phyloP scores from a whole-genome alignment of 2,113 vertebrate species.

The Bos taurus region ARS-UCD2.0 NC_037336.1:67586501-67587000 shows the following conservation, averaged over 20 bases:
- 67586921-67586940: background rate
- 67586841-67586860: background rate
- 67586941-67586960: background rate
- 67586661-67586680: background rate
- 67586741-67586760: background rate
- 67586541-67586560: background rate
- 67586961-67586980: background rate
- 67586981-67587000: background rate
- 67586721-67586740: background rate
- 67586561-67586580: background rate
- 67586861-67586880: background rate
- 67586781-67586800: constrained; percentile 1
- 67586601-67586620: background rate
- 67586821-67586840: background rate
- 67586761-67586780: background rate
- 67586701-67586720: background rate
- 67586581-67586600: background rate
- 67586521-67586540: constrained; percentile 28
- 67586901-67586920: background rate
- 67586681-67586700: background rate
- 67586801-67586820: background rate
- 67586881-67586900: background rate
- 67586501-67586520: background rate
- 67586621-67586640: background rate
- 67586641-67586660: background rate